Percentiles rank a stretch among this genome's conserved stretches.
Conservation (phyloP, 2,797 vertebrate genomes). For the Molossus molossus region DNA sequence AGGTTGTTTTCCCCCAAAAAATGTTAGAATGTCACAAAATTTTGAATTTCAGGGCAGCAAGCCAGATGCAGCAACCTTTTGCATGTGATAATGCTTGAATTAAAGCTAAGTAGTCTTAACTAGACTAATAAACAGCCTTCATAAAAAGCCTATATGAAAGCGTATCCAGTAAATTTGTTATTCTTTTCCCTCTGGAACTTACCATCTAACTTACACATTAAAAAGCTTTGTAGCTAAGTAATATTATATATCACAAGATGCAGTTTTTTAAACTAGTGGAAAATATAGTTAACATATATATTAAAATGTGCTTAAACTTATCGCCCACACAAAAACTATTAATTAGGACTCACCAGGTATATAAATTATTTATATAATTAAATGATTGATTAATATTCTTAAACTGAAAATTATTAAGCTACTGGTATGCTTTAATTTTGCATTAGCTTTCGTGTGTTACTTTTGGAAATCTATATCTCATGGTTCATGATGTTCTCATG, state of each 20-base stretch:
- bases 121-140: slow-evolving; percentile 8
- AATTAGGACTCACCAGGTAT: neutral
- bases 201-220: neutral
- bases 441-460: neutral
- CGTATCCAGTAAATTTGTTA: neutral
- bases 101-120: neutral
- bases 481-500: neutral
- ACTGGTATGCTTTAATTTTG: slow-evolving; percentile 43
- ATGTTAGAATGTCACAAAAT: neutral
- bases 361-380: neutral
- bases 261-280: slow-evolving; percentile 21
- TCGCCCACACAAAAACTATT: neutral
- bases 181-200: neutral
- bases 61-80: neutral
- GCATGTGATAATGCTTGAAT: neutral
- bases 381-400: neutral
- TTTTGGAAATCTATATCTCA: slow-evolving; percentile 7
- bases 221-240: slow-evolving; percentile 35
- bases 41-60: neutral
- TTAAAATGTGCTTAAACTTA: slow-evolving; percentile 23
- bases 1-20: neutral
- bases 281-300: neutral
- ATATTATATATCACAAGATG: neutral
- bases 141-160: slow-evolving; percentile 28
- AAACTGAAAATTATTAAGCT: neutral